Evolutionary conservation across 2,113 vertebrate genomes (phyloP), one percentile per base, ranked within the genome.

Genomic region (Uropsilus gracilis): DNA sequence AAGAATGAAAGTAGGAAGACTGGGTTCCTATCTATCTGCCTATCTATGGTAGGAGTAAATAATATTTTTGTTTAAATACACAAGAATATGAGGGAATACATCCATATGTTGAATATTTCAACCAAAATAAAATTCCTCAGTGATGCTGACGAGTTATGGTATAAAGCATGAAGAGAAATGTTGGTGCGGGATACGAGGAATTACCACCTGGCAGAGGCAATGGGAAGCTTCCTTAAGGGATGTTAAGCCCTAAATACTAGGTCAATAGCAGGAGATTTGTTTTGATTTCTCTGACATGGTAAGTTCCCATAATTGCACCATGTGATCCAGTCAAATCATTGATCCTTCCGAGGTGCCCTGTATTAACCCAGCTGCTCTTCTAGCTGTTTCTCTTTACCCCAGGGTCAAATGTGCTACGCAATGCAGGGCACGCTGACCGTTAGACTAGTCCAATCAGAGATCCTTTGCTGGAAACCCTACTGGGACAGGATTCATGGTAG

Each of bases 191-290:
- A 5, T 26, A 30, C 37, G 82, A 91, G 59, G 39, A 69, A 80
- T 13, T 14, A 9, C 86, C 80, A 84, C 94, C 92, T 76, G 87
- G 90, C 90, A 50, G 69, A 89, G 44, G 94, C 76, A 30, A 46
- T 34, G 59, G 71, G 94, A 86, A 61, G 50, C 71, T 86, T 87
- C 76, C 86, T 64, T 91, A 89, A 83, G 57, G 46, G 91, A 84
- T 69, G 59, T 24, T 93, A 89, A 92, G 68, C 63, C 61, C 90
- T 55, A 26, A 32, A 16, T 94, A 90, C 89, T 91, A 93, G 95
- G 95, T 94, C 92, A 94, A 5, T 86, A 84, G 71, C 34, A 28
- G 69, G 46, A 57, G 95, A 83, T 93, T 96, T 95, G 72, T 85
- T 73, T 44, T 96, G 95, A 90, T 61, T 89, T 71, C 90, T 57